Evolutionary conservation across 2,113 vertebrate species (phyloP), one percentile per base, ranked within the genome.

Genomic region (Campylomormyrus tamandua): DNA sequence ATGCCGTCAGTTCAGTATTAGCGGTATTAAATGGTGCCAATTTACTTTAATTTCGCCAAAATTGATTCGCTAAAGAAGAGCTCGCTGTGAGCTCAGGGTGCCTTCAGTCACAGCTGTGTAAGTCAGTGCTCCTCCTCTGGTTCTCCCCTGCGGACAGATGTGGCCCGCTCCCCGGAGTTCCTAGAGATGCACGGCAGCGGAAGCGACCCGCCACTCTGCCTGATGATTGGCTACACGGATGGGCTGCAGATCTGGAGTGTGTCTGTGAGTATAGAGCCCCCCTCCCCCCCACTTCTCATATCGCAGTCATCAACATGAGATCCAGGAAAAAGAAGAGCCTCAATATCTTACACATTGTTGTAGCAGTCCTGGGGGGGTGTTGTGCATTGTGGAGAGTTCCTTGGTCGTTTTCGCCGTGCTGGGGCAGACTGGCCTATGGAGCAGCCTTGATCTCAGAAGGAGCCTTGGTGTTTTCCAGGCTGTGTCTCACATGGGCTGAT

Each of bases 241-340:
- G 98, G 98, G 88, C 97, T 99, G 96, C 98, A 99, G 93, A 95
- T 99, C 91, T 99, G 98, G 98, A 98, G 97, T 89, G 93, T 99
- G 74, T 98, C 98, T 92, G 98, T 99, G 92, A 99, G 98, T 95
- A 50, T 53, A 56, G 53, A 56, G 11, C 21, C 0, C 17, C 48
- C 19, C 17, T 35, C 19, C 10, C 21, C 0, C 35, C 58, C 24
- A 2, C 17, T 19, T 53, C 52, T 52, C 50, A 52, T 52, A 52
- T 62, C 9, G 1, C 13, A 74, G 70, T 17, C 13, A 6, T 74
- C 70, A 17, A 4, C 11, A 1, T 35, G n/a, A 24, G 3, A 31
- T 35, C 70, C 27, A 3, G 24, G 56, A 24, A 62, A n/a, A n/a
- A n/a, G 21, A 62, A 58, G 56, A 24, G 56, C 24, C 58, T n/a